phyloP scores from a whole-genome alignment of 2,113 vertebrate genomes.

The Charina bottae region DNA sequence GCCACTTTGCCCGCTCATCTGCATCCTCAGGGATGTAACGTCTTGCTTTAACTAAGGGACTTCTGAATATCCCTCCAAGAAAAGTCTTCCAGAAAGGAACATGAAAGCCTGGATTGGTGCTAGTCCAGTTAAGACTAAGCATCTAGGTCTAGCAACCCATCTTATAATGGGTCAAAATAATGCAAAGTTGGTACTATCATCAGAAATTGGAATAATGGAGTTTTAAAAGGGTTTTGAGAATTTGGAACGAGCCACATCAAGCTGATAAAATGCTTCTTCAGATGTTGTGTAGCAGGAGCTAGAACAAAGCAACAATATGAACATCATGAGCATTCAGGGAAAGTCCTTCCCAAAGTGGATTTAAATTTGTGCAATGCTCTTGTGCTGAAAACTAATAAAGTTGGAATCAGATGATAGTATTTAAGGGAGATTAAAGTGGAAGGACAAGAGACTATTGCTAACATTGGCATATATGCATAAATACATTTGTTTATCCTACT shows the following conservation, averaged over 20 bases:
- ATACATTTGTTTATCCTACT: background rate
- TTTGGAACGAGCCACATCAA: background rate
- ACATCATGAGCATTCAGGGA: background rate
- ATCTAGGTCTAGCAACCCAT: background rate
- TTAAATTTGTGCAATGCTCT: background rate
- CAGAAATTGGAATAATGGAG: too few species aligned
- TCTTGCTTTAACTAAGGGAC: background rate
- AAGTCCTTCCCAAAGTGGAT: background rate
- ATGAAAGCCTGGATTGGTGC: background rate
- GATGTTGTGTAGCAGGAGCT: background rate
- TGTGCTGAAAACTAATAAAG: background rate
- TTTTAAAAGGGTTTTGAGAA: constrained; percentile 12
- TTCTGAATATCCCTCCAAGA: background rate
- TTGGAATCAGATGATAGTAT: background rate
- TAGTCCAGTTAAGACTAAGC: background rate
- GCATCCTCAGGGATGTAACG: too few species aligned
- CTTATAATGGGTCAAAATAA: background rate
- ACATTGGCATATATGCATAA: background rate
- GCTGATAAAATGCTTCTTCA: constrained; percentile 2
- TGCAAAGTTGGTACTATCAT: background rate
- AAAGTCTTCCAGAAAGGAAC: background rate
- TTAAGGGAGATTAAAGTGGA: background rate
- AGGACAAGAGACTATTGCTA: too few species aligned
- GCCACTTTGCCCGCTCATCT: too few species aligned
- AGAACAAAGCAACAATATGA: background rate